Evolutionary conservation across 2,113 vertebrate species (phyloP).

Genomic region (Oenanthe oenanthe): DNA sequence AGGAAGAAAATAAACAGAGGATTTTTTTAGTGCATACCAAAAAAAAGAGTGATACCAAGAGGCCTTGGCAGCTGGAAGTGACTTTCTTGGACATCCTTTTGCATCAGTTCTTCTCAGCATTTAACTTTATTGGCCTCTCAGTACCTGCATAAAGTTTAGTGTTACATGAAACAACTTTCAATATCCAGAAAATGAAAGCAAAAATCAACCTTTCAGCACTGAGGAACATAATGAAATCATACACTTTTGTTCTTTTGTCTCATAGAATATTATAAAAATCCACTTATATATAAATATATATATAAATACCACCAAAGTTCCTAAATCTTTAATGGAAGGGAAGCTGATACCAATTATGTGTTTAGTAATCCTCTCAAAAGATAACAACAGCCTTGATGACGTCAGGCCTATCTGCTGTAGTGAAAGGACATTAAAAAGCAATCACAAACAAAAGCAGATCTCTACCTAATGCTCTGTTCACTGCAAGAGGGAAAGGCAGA

Average conservation of each 20-base stretch:
- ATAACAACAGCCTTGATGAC: conserved; percentile 19
- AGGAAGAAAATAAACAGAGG: not conserved
- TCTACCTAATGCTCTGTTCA: conserved; percentile 1
- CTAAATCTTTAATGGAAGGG: not conserved
- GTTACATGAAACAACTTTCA: not conserved
- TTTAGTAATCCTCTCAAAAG: conserved; percentile 48
- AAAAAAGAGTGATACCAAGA: not conserved
- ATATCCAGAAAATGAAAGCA: not conserved
- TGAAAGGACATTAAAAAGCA: conserved; percentile 54
- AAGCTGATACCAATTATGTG: conserved; percentile 29
- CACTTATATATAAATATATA: too few relatives aligned
- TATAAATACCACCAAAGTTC: not conserved
- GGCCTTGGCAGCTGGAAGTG: not conserved
- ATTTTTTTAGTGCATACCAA: not conserved
- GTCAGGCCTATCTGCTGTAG: conserved; percentile 17
- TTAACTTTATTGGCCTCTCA: not conserved
- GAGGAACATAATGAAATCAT: not conserved
- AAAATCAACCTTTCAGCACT: not conserved
- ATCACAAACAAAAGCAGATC: conserved; percentile 40
- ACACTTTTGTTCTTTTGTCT: not conserved
- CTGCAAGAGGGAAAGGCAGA: not conserved
- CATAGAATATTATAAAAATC: not conserved
- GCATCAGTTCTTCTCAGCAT: not conserved
- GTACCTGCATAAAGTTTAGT: conserved; percentile 1
- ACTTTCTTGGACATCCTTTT: not conserved